Base-by-base conservation (phyloP, 2,113 vertebrate genomes). In the Tyrannus savana region DNA sequence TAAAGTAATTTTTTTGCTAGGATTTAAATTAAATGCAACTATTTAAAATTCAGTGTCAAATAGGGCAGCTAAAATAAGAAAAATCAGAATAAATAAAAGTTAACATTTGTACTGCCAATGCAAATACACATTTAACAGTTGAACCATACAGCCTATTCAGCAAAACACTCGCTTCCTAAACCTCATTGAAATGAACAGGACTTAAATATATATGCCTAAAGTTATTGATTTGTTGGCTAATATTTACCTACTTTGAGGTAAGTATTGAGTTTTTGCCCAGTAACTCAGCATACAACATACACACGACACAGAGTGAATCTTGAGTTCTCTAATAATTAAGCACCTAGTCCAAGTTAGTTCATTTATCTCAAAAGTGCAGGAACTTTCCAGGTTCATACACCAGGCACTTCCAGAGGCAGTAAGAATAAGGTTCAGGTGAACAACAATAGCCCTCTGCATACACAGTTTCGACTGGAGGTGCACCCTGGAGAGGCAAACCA, bases 21-120 rank as follows among this genome's bases (percentile, higher is more conserved):
- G 23, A 75, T 90, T 92, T 84, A 84, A 91, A 74, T 81, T 67
- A 87, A 89, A 68, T 35, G 16, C 46, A 59, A 19, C 6, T 37
- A 82, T 89, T 91, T 93, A 44, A 87, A 84, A 87, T 68, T 75
- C 66, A 19, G 30, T 49, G 69, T 89, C 62, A 87, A 84, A 69
- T 3, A 1, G 24, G 47, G 10, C 41, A 84, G 77, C 39, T 94
- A 87, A 81, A 95, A 60, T 82, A 75, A 81, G 85, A 67, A 93
- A 92, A 92, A 56, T 39, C 17, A 72, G 72, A 84, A 66, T 59
- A 88, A 90, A 62, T 80, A 92, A 19, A 77, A 94, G 37, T 72
- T 94, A 95, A 86, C 49, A 87, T 93, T 95, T 92, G 49, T 89
- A 84, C 52, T 90, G 42, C 50, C 62, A 89, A 31, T 68, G 73